Base-by-base conservation (phyloP, 64 coral and sea anemone species). In the Stichodactyla helianthus region DNA sequence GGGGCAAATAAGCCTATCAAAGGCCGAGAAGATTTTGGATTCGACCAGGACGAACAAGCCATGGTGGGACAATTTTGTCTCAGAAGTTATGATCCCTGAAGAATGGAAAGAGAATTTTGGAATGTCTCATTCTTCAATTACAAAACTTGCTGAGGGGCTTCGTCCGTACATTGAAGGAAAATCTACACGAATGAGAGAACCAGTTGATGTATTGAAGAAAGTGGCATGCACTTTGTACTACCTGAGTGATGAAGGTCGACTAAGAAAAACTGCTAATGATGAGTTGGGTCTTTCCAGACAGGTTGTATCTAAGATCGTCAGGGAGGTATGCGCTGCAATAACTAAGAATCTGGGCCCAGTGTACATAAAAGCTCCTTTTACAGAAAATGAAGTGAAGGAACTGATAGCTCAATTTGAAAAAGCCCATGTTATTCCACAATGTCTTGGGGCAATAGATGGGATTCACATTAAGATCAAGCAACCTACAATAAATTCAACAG, bases 161-260 rank as follows among this genome's bases (percentile, higher is more conserved):
- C 22, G 87, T 27, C 77, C 87, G 63, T 81, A 81, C 67, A 63
- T 88, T 59, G 77, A 81, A 62, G 76, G 76, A 55, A 57, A 88
- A 55, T 22, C 56, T 4, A 88, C 87, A 8, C 55, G 57, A 22
- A 88, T 88, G 87, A 79, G 77, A 17, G 44, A 19, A 10, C 77
- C 87, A 18, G 74, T 87, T 7, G 76, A 80, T 88, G 86, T 88
- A 3, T 57, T 81, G 53, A 82, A 88, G 25, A 76, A 88, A 88
- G 77, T 88, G 54, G 87, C 87, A 35, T 20, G 59, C 15, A 88
- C 77, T 55, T 54, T 88, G 35, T 88, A 88, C n/a, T 88, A 82
- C 52, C 51, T 88, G 35, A 81, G 54, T 31, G 87, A 88, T 56
- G 77, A 88, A 60, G 87, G 76, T 12, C 9, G 87, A 4, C 10